phyloP scores from a whole-genome alignment of 2,113 vertebrate genomes.

The Pelodiscus sinensis region DNA sequence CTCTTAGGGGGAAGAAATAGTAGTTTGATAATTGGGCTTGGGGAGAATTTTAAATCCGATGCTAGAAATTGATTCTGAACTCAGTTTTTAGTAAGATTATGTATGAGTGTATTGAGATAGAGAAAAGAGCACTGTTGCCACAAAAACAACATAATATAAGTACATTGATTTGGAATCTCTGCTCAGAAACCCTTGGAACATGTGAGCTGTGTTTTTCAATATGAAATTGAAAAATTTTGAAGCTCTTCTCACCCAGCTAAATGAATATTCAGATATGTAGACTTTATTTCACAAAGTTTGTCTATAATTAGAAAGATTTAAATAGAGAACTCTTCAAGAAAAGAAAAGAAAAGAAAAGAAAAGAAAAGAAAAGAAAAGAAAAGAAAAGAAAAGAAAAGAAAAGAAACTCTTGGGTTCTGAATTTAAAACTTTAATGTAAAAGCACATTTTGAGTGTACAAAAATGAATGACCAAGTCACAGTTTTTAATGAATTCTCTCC shows the following conservation, averaged over 20 bases:
- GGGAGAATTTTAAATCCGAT: neutral
- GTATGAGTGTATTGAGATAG: fast-evolving
- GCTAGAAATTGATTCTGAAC: neutral
- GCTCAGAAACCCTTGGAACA: fast-evolving
- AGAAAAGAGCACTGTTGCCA: neutral
- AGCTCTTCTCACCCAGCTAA: neutral
- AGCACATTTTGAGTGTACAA: neutral
- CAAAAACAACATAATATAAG: neutral
- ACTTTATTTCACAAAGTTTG: neutral
- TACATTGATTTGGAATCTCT: neutral
- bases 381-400: too few relatives aligned
- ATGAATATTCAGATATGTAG: neutral
- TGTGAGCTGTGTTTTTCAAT: neutral
- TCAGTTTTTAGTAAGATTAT: neutral
- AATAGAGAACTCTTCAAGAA: neutral
- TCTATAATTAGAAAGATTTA: neutral
- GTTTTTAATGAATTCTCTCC: neutral
- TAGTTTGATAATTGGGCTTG: neutral
- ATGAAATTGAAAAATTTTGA: neutral
- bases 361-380: too few relatives aligned
- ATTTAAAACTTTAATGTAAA: neutral
- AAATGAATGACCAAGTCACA: neutral
- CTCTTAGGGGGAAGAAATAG: neutral
- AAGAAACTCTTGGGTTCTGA: neutral
- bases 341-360: too few relatives aligned